These are phyloP conservation scores for Tenebrosternarchus preto DNA, from an alignment of 2,113 vertebrate genomes.

Conservation along the genomic window DNA sequence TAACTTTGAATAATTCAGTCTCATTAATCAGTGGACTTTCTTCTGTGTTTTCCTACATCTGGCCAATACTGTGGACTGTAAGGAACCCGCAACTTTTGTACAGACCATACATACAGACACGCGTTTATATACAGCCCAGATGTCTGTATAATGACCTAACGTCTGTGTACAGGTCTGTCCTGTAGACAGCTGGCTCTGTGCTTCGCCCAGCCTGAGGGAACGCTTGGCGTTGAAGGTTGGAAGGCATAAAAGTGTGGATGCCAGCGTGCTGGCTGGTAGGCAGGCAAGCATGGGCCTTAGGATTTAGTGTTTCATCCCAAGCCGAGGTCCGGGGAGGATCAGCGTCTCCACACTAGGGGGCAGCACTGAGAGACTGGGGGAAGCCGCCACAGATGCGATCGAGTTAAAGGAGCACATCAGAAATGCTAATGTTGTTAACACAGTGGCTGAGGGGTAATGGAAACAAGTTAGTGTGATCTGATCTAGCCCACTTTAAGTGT, in stretches of 20 bases:
- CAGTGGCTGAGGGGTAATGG: no score
- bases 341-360: constrained; percentile 48
- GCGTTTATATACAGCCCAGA: no score
- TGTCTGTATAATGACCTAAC: no score
- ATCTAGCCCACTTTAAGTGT: no score
- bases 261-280: no score
- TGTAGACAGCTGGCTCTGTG: background rate
- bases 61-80: constrained; percentile 39
- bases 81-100: no score
- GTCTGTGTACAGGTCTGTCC: no score
- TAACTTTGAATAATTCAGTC: background rate
- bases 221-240: constrained; percentile 68
- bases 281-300: constrained; percentile 54
- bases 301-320: constrained; percentile 55
- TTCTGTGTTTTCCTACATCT: background rate
- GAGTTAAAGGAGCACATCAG: background rate
- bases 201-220: constrained; percentile 30
- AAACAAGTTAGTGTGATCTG: no score
- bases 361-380: background rate
- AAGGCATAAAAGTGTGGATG: constrained; percentile 67
- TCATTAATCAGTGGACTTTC: background rate
- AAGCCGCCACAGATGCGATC: no score
- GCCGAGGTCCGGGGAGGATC: constrained; percentile 47
- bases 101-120: background rate
- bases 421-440: no score